These are phyloP conservation scores for Luperina testacea DNA, from an alignment of 2,888 invertebrate species.

Conservation along the genomic window DNA sequence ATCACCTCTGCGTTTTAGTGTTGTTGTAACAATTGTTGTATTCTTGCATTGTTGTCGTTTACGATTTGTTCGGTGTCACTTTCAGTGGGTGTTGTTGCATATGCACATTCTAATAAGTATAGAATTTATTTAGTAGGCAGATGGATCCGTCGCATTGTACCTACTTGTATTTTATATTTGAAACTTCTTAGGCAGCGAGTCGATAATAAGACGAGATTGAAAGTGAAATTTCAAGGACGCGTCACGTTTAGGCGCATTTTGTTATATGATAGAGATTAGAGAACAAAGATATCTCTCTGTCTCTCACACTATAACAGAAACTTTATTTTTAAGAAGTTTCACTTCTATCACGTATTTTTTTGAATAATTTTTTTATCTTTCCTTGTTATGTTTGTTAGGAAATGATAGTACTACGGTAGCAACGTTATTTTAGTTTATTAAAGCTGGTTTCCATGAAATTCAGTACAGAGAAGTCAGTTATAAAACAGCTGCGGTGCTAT, in stretches of 20 bases:
- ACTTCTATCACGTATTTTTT: background rate
- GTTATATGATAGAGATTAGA: background rate
- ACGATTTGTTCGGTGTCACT: conserved; percentile 27
- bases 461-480: background rate
- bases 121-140: background rate
- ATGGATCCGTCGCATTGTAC: background rate
- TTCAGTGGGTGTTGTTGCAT: conserved; percentile 34
- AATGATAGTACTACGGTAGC: background rate
- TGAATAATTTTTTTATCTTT: background rate
- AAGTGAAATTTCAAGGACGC: background rate
- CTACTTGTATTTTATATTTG: background rate
- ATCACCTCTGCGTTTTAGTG: conserved; percentile 36
- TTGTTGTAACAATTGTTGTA: conserved; percentile 30
- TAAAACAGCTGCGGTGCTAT: too few species aligned
- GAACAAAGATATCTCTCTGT: background rate
- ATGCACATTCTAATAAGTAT: background rate
- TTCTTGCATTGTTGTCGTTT: conserved; percentile 39
- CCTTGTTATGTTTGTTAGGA: background rate
- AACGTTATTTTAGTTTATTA: background rate
- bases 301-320: background rate
- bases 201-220: too few species aligned
- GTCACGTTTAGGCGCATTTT: background rate
- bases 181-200: background rate
- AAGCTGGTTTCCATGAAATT: background rate
- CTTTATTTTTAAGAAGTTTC: background rate